Conservation (phyloP, 2,888 invertebrate genomes). For the Eugnorisma glareosa region DNA sequence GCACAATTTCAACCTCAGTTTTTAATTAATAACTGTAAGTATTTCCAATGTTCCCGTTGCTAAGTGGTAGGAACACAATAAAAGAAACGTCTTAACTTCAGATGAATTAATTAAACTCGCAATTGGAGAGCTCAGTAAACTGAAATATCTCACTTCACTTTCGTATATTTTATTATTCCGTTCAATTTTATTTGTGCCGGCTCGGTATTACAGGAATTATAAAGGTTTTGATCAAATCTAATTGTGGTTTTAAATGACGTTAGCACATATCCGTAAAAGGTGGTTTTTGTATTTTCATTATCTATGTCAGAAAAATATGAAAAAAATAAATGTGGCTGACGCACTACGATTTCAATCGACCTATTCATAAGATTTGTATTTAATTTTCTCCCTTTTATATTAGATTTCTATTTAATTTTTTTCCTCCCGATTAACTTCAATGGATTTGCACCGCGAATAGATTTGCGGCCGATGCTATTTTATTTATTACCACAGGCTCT, state of each 20-base stretch:
- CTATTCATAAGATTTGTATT: background rate
- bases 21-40: slow-evolving; percentile 79
- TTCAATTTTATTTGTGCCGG: slow-evolving; percentile 24
- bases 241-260: background rate
- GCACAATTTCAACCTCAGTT: slow-evolving; percentile 62
- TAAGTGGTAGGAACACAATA: slow-evolving; percentile 69
- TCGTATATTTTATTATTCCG: slow-evolving; percentile 33
- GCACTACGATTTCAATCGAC: background rate
- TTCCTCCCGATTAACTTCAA: background rate
- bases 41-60: slow-evolving; percentile 70
- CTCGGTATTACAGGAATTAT: slow-evolving; percentile 5
- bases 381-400: background rate
- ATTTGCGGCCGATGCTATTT: too few species aligned
- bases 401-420: background rate
- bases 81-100: slow-evolving; percentile 72
- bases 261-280: background rate
- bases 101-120: slow-evolving; percentile 76
- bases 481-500: too few species aligned
- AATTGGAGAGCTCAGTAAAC: slow-evolving; percentile 75
- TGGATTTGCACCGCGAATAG: too few species aligned
- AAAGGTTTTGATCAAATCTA: background rate
- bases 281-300: background rate
- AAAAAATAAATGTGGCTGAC: background rate
- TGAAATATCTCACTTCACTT: slow-evolving; percentile 55
- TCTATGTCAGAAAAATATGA: background rate